These are phyloP conservation scores for Passer montanus DNA, from an alignment of 2,113 vertebrate species.

Conservation along the genomic window DNA sequence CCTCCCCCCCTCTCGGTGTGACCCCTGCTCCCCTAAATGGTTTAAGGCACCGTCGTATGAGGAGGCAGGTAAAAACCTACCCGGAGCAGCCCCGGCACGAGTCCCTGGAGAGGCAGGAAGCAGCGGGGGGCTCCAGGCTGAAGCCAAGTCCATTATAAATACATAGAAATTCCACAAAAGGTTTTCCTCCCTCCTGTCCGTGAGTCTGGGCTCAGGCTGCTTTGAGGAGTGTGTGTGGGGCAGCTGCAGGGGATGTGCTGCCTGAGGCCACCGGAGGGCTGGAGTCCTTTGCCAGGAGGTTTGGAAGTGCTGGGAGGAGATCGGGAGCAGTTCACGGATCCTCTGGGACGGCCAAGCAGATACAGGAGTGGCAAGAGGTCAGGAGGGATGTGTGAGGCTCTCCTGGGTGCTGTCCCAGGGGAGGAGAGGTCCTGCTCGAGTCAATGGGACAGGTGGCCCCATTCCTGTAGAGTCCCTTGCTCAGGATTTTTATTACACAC, in stretches of 20 bases:
- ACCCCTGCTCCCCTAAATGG: conserved; percentile 56
- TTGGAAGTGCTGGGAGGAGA: background rate
- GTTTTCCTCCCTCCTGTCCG: background rate
- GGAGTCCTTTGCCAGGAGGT: background rate
- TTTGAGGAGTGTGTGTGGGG: background rate
- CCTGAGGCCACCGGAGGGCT: background rate
- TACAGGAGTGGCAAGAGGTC: background rate
- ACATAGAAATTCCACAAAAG: conserved; percentile 32
- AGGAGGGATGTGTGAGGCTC: background rate
- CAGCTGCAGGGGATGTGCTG: background rate
- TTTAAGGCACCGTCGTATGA: conserved; percentile 79
- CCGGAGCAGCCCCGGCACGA: background rate
- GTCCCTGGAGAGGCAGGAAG: conserved; percentile 15
- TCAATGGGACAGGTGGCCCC: background rate
- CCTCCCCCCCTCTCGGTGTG: background rate
- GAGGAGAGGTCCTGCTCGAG: background rate
- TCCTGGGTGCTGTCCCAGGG: background rate
- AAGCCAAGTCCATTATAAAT: conserved; percentile 26
- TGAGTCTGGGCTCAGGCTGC: background rate
- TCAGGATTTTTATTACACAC: conserved; percentile 63
- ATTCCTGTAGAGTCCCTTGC: conserved; percentile 1
- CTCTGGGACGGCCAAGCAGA: background rate
- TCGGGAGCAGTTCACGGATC: background rate
- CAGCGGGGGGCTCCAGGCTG: background rate
- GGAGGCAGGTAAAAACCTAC: conserved; percentile 68